Conservation (phyloP, 2,113 vertebrate genomes). For the Balaeniceps rex region DNA sequence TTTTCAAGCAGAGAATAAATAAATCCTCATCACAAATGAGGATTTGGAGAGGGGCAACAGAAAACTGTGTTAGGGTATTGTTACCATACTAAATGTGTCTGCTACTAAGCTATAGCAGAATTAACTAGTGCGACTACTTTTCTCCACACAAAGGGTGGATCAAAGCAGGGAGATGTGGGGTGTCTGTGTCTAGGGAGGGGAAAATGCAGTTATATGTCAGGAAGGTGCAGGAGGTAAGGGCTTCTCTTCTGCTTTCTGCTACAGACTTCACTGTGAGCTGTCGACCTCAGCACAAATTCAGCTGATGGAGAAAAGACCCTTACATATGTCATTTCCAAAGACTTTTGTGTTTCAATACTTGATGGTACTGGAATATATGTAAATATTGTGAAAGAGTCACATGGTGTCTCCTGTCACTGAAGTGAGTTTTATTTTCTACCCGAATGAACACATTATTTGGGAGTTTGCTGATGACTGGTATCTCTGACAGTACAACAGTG, state of each 20-base stretch:
- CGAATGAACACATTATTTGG: not conserved
- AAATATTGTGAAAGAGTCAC: not conserved
- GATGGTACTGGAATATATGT: not conserved
- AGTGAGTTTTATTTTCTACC: not conserved
- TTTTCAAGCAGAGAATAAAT: not conserved
- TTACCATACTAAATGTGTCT: not conserved
- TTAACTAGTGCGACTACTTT: not conserved
- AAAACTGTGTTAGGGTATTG: not conserved
- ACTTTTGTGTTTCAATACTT: not conserved
- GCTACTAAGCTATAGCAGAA: not conserved
- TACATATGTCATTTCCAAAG: not conserved
- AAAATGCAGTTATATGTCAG: not conserved
- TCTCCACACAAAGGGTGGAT: not conserved
- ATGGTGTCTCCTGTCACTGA: not conserved
- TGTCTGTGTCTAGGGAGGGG: not conserved
- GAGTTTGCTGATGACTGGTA: not conserved
- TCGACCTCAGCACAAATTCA: not conserved
- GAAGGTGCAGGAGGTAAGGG: not conserved
- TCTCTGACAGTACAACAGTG: not conserved
- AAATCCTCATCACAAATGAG: not conserved
- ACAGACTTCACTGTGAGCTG: not conserved
- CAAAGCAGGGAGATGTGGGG: not conserved
- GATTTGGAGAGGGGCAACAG: not conserved
- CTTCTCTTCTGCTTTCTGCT: not conserved
- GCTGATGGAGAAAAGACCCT: not conserved